Evolutionary conservation across 2,888 invertebrate species (phyloP).

Genomic region (Campaea margaritaria): DNA sequence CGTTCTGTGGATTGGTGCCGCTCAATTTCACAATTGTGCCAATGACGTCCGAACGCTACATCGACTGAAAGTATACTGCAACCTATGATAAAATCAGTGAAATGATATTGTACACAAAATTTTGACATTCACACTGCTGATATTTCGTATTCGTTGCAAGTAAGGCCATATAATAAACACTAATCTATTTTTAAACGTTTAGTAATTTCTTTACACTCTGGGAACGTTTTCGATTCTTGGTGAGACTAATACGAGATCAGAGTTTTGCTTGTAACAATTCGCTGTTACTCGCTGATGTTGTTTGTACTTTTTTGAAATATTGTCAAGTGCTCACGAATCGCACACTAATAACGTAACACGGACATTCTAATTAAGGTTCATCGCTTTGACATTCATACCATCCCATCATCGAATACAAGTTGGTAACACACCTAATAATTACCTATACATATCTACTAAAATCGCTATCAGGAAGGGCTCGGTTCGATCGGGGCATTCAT

Average conservation of each 20-base stretch:
- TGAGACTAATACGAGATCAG: conserved; percentile 79
- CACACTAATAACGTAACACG: conserved; percentile 84
- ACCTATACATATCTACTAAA: conserved; percentile 75
- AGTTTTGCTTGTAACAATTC: conserved; percentile 77
- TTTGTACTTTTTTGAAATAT: conserved; percentile 58
- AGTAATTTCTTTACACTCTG: conserved; percentile 84
- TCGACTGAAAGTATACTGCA: conserved; percentile 76
- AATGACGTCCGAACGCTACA: conserved; percentile 79
- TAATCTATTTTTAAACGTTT: conserved; percentile 85
- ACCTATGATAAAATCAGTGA: conserved; percentile 78
- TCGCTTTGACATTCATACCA: conserved; percentile 85
- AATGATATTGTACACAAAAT: conserved; percentile 84
- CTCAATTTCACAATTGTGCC: conserved; percentile 80
- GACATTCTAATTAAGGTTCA: conserved; percentile 84
- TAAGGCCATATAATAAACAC: conserved; percentile 85
- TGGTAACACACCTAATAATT: conserved; percentile 79
- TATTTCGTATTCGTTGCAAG: conserved; percentile 85
- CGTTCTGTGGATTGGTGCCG: conserved; percentile 82
- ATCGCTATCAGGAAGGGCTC: conserved; percentile 81
- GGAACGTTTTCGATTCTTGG: conserved; percentile 80
- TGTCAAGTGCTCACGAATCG: conserved; percentile 72
- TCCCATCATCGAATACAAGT: conserved; percentile 78
- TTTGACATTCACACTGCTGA: conserved; percentile 85
- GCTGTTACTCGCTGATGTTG: conserved; percentile 70
- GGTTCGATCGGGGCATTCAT: conserved; percentile 71